Conservation (phyloP, 2,797 vertebrate species). For the Furcifer pardalis region DNA sequence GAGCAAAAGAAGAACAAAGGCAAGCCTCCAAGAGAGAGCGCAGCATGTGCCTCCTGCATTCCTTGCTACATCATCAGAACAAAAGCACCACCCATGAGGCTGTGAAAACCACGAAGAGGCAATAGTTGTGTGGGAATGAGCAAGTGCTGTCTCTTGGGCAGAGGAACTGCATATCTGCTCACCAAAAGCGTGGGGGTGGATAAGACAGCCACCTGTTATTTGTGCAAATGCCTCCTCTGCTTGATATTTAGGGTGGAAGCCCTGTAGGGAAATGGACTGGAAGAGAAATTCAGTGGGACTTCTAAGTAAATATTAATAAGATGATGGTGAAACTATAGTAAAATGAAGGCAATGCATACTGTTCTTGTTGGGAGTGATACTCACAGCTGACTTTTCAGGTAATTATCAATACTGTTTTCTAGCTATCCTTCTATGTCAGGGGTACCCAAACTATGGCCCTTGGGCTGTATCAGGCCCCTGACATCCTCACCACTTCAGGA, state of each 20-base stretch:
- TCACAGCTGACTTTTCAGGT: background rate
- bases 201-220: too few relatives aligned
- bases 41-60: background rate
- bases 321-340: background rate
- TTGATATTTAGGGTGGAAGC: background rate
- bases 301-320: background rate
- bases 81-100: background rate
- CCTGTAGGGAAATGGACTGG: too few relatives aligned
- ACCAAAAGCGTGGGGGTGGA: background rate
- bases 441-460: too few relatives aligned
- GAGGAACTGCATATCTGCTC: background rate
- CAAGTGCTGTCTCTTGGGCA: background rate
- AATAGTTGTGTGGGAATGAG: background rate
- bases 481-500: too few relatives aligned
- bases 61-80: background rate
- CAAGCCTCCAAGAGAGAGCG: background rate
- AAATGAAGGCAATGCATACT: background rate
- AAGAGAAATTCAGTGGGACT: background rate
- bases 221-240: background rate
- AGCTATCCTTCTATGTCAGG: too few relatives aligned
- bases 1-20: background rate
- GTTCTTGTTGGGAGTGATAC: background rate
- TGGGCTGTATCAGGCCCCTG: too few relatives aligned
- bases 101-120: background rate
- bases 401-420: background rate